These are phyloP conservation scores for Chironomus striatipennis DNA, from an alignment of 1,140 invertebrate genomes.

Conservation along the genomic window DNA sequence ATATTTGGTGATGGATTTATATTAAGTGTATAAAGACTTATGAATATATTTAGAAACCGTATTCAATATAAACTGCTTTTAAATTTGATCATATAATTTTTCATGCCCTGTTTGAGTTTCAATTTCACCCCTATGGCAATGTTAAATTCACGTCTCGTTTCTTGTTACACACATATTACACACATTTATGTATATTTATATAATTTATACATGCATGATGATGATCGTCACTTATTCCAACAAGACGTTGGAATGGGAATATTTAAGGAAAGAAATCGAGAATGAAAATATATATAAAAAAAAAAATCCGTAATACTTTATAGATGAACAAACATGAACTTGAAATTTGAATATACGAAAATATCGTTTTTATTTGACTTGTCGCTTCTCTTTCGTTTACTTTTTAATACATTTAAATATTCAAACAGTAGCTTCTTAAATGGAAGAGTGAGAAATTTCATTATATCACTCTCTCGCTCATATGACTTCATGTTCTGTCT, in stretches of 20 bases:
- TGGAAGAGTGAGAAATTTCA: too few species aligned
- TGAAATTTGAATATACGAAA: not conserved
- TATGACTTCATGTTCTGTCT: too few species aligned
- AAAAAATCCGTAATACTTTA: not conserved
- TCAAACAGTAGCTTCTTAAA: not conserved
- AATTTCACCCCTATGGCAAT: not conserved
- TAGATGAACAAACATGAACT: slow-evolving; percentile 1
- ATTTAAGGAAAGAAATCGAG: not conserved
- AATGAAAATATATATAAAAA: not conserved
- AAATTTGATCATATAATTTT: not conserved
- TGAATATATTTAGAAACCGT: too few species aligned
- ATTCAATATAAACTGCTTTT: not conserved
- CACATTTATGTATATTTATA: too few species aligned
- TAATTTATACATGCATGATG: too few species aligned
- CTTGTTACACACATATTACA: too few species aligned
- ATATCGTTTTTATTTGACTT: not conserved
- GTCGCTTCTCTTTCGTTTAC: not conserved
- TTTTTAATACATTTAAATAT: not conserved
- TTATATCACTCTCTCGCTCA: too few species aligned
- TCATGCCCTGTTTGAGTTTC: not conserved
- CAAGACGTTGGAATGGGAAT: too few species aligned
- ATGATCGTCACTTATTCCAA: too few species aligned
- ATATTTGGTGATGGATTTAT: not conserved
- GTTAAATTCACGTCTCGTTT: not conserved
- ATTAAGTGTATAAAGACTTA: too few species aligned